These are phyloP conservation scores for Xyrichtys novacula DNA, from an alignment of 2,797 vertebrate species.

Conservation along the genomic window DNA sequence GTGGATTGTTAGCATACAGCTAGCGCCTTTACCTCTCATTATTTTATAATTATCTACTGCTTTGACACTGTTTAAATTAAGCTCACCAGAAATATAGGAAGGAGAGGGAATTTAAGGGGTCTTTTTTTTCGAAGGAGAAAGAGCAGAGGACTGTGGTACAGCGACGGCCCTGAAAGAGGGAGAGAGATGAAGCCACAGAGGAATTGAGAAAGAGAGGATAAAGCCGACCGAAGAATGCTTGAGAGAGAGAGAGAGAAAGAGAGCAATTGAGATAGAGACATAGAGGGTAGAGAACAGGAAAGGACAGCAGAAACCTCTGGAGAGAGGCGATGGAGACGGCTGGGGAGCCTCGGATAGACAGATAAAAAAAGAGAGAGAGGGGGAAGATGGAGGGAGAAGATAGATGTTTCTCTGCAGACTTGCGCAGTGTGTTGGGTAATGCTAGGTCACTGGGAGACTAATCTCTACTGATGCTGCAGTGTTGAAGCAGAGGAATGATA, in stretches of 20 bases:
- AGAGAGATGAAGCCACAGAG: constrained; percentile 34
- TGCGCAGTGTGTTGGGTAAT: constrained; percentile 74
- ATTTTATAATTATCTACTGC: constrained; percentile 40
- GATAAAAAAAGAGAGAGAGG: constrained; percentile 49
- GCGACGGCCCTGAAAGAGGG: constrained; percentile 19
- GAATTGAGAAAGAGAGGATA: constrained; percentile 20
- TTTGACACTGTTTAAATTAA: constrained; percentile 31
- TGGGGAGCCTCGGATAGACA: constrained; percentile 40
- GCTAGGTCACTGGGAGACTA: constrained; percentile 71
- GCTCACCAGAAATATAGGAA: constrained; percentile 43
- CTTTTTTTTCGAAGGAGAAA: constrained; percentile 3
- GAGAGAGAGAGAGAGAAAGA: constrained; percentile 22
- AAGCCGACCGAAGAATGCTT: constrained; percentile 19
- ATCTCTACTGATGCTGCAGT: constrained; percentile 74
- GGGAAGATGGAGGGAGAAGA: constrained; percentile 60
- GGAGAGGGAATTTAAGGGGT: constrained; percentile 4
- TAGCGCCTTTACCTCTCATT: constrained; percentile 33
- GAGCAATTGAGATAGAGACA: constrained; percentile 43
- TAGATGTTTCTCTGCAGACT: constrained; percentile 73
- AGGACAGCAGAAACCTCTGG: constrained; percentile 54
- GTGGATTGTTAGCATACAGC: constrained; percentile 47
- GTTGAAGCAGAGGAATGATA: constrained; percentile 75
- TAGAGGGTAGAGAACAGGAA: constrained; percentile 46
- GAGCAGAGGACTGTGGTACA: constrained; percentile 18
- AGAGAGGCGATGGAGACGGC: constrained; percentile 46